Conservation (phyloP, 2,888 invertebrate species). For the Andrena camellia region DNA sequence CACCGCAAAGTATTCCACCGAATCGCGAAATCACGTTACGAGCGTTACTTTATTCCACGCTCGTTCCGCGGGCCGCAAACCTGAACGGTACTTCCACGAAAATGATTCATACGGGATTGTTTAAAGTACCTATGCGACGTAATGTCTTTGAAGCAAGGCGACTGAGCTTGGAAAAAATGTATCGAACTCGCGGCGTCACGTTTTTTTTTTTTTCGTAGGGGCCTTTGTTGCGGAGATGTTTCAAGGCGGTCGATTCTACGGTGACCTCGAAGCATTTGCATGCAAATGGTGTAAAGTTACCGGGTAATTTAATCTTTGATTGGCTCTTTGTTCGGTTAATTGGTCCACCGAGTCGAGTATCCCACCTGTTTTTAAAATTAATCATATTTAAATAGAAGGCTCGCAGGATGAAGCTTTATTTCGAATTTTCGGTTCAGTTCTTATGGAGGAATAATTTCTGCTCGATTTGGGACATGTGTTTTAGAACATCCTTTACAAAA, state of each 20-base stretch:
- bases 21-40: background rate
- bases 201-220: background rate
- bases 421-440: background rate
- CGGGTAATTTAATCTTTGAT: slow-evolving; percentile 1
- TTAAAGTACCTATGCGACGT: background rate
- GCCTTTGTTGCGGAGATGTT: background rate
- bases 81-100: no score
- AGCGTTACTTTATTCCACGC: background rate
- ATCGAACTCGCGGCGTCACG: background rate
- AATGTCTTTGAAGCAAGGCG: background rate
- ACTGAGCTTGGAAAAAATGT: background rate
- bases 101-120: background rate
- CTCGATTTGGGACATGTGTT: no score
- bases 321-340: slow-evolving; percentile 2
- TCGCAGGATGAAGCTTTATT: background rate
- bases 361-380: background rate
- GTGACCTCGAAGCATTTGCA: background rate
- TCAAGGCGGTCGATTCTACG: background rate
- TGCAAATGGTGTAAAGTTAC: slow-evolving; percentile 10
- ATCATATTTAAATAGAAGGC: background rate
- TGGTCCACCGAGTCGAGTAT: background rate
- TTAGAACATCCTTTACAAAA: no score
- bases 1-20: background rate
- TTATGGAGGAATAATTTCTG: no score
- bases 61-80: no score